phyloP scores from a whole-genome alignment of 2,113 vertebrate species.

The Thymallus thymallus region DNA sequence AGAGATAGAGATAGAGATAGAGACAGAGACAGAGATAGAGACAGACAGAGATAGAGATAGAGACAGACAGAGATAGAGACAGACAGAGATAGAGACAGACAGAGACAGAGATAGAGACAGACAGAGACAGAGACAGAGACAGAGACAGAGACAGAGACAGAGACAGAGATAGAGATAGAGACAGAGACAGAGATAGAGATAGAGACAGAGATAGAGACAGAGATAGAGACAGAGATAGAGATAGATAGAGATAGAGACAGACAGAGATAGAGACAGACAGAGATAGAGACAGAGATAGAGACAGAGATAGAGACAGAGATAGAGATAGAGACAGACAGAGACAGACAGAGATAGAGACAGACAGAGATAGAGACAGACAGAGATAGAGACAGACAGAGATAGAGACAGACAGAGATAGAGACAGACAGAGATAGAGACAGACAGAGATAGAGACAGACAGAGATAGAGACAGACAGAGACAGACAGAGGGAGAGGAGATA shows the following conservation, averaged over 20 bases:
- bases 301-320: too few species aligned
- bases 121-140: not conserved
- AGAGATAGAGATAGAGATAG: too few species aligned
- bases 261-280: not conserved
- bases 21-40: fast-evolving
- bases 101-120: not conserved
- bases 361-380: too few species aligned
- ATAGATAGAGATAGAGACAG: not conserved
- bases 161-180: too few species aligned
- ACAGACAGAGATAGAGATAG: too few species aligned
- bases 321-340: too few species aligned
- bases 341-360: too few species aligned
- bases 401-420: too few species aligned
- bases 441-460: not conserved
- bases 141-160: not conserved
- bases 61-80: not conserved
- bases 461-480: not conserved
- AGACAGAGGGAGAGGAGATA: not conserved
- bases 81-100: not conserved
- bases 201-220: fast-evolving
- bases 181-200: too few species aligned
- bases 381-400: too few species aligned
- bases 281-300: too few species aligned
- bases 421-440: not conserved
- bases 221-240: not conserved